Evolutionary conservation across 2,797 vertebrate genomes (phyloP), one percentile per base, ranked within the genome.

Genomic region (Potorous gilbertii): DNA sequence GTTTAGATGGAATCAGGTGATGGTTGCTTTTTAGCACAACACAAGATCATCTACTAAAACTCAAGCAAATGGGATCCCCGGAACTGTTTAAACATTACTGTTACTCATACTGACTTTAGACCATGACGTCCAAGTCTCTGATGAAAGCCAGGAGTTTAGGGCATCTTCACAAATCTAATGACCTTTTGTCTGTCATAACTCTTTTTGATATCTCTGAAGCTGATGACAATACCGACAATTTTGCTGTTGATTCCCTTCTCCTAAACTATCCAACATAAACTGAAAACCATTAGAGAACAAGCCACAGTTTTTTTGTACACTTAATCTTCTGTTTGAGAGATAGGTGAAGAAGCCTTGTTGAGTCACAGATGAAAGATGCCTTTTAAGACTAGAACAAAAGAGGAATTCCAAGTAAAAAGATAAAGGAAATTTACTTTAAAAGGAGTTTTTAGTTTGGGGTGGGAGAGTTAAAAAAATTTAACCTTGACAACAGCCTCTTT

Each of bases 291-390:
- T 4, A 14, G 92, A 8, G 96, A 27, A 74, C 5, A 92, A 89
- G 93, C 2, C 54, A 90, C 29, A 92, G 1, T 0, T 1, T 90
- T 56, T 94, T 50, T 28, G 12, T 89, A 34, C 46, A 96, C 57
- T 96, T 95, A 94, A 97, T 13, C 56, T 34, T 90, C 55, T 62
- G 56, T 92, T 93, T 52, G 92, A 97, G 94, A 97, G 62, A 66
- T n/a, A 97, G 55, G 54, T 90, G 55, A 95, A 91, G 93, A 96
- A 96, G 95, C 11, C 92, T 94, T 92, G 34, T 55, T 55, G 55
- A 98, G 91, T 96, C 95, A 96, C 18, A 97, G 96, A 97, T 96
- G 66, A 98, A 98, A 98, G 95, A 95, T 13, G 5, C 3, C 97
- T 98, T 94, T 97, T 91, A 97, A 97, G 81, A 94, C 92, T 4